Evolutionary conservation across 2,797 vertebrate species (phyloP).

Genomic region (Erithacus rubecula): DNA sequence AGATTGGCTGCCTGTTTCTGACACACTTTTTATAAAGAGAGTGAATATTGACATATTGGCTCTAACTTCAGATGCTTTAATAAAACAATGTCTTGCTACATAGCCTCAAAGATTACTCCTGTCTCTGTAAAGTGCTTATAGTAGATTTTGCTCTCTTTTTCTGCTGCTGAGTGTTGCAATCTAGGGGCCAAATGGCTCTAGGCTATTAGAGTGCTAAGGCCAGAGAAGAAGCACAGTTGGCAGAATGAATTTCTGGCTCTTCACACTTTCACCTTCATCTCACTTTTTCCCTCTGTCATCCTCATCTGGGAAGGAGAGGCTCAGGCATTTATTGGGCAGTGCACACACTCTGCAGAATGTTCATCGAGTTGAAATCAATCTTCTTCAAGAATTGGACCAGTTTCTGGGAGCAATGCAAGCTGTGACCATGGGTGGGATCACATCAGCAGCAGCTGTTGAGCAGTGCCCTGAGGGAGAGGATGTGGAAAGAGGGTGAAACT

Average conservation of each 20-base stretch:
- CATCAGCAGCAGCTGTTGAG: not conserved
- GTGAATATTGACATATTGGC: not conserved
- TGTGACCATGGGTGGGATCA: not conserved
- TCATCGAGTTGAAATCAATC: not conserved
- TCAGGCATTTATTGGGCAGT: not conserved
- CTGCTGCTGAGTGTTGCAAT: not conserved
- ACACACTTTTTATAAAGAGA: not conserved
- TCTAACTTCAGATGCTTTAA: not conserved
- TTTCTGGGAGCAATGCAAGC: not conserved
- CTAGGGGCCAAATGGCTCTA: not conserved
- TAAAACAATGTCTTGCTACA: not conserved
- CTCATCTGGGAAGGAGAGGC: not conserved
- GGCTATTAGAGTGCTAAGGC: not conserved
- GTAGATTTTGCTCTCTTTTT: not conserved
- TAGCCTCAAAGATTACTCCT: not conserved
- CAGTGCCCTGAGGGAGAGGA: not conserved
- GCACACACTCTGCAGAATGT: rapidly evolving
- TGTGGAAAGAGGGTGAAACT: rapidly evolving
- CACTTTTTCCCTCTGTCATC: not conserved
- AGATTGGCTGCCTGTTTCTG: not conserved
- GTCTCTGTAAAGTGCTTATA: not conserved
- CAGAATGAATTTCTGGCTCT: not conserved
- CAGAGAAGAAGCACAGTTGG: not conserved
- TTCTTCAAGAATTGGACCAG: not conserved
- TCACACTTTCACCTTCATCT: not conserved